Evolutionary conservation across 2,113 vertebrate genomes (phyloP).

Genomic region (Pseudorasbora parva): DNA sequence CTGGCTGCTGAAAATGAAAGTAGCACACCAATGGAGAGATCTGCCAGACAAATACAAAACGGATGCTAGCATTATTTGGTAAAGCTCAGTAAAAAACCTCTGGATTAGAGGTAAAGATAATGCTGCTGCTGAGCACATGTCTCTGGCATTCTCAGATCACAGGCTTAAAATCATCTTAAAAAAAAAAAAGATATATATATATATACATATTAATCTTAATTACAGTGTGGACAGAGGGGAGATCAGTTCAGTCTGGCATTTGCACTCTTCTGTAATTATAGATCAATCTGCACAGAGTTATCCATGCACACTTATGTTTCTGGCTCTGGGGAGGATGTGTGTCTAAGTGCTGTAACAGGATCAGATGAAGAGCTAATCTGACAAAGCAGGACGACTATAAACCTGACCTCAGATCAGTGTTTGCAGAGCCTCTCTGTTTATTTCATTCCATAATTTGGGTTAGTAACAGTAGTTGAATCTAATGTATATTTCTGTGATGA

Average conservation of each 20-base stretch:
- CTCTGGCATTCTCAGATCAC: slow-evolving; percentile 72
- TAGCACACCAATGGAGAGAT: slow-evolving; percentile 72
- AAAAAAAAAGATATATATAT: too few relatives aligned
- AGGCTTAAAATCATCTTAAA: too few relatives aligned
- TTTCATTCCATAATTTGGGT: neutral
- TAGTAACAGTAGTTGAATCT: neutral
- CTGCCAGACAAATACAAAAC: slow-evolving; percentile 69
- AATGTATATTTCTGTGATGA: neutral
- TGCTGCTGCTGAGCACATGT: slow-evolving; percentile 65
- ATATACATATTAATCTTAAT: too few relatives aligned
- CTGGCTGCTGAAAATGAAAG: slow-evolving; percentile 81
- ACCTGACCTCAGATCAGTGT: slow-evolving; percentile 33
- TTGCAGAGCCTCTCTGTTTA: neutral
- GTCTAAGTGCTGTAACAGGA: slow-evolving; percentile 36
- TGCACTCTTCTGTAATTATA: slow-evolving; percentile 66
- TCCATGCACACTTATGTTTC: slow-evolving; percentile 34
- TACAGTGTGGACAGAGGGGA: slow-evolving; percentile 60
- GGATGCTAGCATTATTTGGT: slow-evolving; percentile 64
- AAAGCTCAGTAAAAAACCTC: slow-evolving; percentile 60
- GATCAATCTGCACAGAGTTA: slow-evolving; percentile 61
- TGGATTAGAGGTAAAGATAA: slow-evolving; percentile 65
- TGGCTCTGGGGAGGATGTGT: slow-evolving; percentile 42
- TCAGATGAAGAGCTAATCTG: slow-evolving; percentile 46
- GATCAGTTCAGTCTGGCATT: slow-evolving; percentile 63
- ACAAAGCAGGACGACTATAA: neutral